A percentile compares a stretch with the other conserved stretches of the same genome.
phyloP scores from a whole-genome alignment of 2,888 invertebrate species.

The Tryphoninae sp. region DNA sequence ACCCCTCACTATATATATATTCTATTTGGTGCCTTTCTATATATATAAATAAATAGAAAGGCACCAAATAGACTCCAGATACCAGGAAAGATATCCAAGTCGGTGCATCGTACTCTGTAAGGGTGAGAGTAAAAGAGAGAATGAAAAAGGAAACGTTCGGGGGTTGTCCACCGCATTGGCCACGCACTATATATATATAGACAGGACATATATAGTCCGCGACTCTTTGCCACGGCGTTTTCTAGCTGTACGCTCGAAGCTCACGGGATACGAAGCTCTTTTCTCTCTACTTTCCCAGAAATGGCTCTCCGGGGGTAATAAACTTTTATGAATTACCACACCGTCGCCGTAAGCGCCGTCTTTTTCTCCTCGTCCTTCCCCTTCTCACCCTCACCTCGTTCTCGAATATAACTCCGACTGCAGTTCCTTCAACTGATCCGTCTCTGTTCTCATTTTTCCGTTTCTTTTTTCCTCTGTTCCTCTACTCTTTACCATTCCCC shows the following conservation, averaged over 20 bases:
- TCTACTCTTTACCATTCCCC: conserved; percentile 25
- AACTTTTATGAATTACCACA: conserved; percentile 74
- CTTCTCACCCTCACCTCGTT: conserved; percentile 13
- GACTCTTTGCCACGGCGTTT: conserved; percentile 26
- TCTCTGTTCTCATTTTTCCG: conserved; percentile 49
- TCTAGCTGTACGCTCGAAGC: conserved; percentile 1
- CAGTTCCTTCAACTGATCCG: conserved; percentile 53
- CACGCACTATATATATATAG: conserved; percentile 10
- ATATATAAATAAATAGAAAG: conserved; percentile 11
- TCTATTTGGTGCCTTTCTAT: too few relatives aligned
- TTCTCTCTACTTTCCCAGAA: conserved; percentile 54
- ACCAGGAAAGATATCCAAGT: conserved; percentile 8
- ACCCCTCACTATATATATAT: neutral
- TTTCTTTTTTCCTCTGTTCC: conserved; percentile 48
- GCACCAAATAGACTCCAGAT: conserved; percentile 36
- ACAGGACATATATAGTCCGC: neutral
- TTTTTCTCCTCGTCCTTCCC: conserved; percentile 33
- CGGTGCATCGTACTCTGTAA: conserved; percentile 4
- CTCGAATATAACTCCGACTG: conserved; percentile 60
- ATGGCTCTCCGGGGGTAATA: conserved; percentile 70
- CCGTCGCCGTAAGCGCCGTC: conserved; percentile 62
- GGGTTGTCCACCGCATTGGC: conserved; percentile 20
- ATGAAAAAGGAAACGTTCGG: conserved; percentile 20
- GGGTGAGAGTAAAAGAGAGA: conserved; percentile 31
- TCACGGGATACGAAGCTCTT: conserved; percentile 46